Percentiles rank a stretch among this genome's conserved stretches.
Evolutionary conservation across 2,888 invertebrate genomes (phyloP).

Genomic region (Tenthredo livida): DNA sequence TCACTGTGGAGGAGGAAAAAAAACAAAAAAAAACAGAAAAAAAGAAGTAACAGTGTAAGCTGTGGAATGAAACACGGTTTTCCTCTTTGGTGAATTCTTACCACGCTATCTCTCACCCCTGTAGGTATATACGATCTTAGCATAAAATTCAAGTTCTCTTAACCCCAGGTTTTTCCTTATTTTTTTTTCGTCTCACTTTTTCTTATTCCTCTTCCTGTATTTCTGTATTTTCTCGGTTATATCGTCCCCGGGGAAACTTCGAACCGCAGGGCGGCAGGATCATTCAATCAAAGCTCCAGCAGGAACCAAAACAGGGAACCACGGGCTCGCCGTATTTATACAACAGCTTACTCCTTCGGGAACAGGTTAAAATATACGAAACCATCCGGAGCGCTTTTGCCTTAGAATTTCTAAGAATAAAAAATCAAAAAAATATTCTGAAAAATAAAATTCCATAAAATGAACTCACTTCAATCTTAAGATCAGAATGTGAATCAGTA

Average conservation of each 20-base stretch:
- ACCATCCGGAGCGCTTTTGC: background rate
- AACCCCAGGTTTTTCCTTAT: constrained; percentile 33
- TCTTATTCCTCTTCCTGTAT: constrained; percentile 28
- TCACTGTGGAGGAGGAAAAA: background rate
- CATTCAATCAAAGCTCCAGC: constrained; percentile 47
- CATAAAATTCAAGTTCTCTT: constrained; percentile 48
- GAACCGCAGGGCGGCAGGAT: constrained; percentile 44
- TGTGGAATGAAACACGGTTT: constrained; percentile 44
- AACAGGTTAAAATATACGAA: constrained; percentile 49
- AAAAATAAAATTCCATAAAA: background rate
- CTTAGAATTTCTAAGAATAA: background rate
- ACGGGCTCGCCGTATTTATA: constrained; percentile 37
- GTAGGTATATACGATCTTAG: constrained; percentile 38
- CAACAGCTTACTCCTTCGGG: constrained; percentile 50
- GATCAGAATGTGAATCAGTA: constrained; percentile 34
- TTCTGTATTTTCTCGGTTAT: constrained; percentile 40
- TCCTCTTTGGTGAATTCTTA: constrained; percentile 45
- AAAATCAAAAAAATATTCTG: background rate
- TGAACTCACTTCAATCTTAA: background rate
- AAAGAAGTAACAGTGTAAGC: constrained; percentile 31
- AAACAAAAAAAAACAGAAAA: background rate
- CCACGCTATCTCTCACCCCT: constrained; percentile 37
- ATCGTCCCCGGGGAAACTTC: constrained; percentile 25
- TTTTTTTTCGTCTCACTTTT: background rate
- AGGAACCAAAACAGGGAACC: constrained; percentile 38